Evolutionary conservation across 2,888 invertebrate species (phyloP).

Genomic region (Rhagophthalmus giganteus): DNA sequence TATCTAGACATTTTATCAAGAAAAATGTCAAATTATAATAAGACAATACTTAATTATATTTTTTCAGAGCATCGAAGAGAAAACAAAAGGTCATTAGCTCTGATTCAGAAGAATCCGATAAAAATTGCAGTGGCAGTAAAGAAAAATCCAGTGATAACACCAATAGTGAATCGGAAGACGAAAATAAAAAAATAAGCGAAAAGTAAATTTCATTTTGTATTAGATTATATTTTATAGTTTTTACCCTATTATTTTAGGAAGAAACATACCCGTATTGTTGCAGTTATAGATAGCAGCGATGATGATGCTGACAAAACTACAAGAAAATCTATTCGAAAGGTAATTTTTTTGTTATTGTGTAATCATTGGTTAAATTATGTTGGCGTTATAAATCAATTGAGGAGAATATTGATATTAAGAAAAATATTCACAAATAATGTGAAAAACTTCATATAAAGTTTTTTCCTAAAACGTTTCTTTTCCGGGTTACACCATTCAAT

Average conservation of each 20-base stretch:
- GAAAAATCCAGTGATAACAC: no score
- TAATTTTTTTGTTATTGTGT: constrained; percentile 40
- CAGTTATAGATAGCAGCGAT: constrained; percentile 47
- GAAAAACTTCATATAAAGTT: no score
- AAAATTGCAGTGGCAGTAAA: no score
- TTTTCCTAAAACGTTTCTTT: no score
- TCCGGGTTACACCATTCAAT: no score
- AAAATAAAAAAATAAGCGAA: no score
- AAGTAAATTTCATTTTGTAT: no score
- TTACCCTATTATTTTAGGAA: background rate
- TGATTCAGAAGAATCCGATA: no score
- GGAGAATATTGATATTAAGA: no score
- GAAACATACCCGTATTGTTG: constrained; percentile 42
- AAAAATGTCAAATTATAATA: background rate
- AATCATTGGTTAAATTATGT: background rate
- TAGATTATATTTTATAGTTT: no score
- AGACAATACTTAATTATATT: constrained; percentile 1
- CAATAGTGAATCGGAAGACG: no score
- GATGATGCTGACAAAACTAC: constrained; percentile 52
- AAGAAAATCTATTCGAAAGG: constrained; percentile 63
- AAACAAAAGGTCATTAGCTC: constrained; percentile 34
- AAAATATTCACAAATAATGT: no score
- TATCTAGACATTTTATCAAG: background rate
- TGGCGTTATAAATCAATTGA: background rate
- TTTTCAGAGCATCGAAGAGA: constrained; percentile 33